Base-by-base conservation (phyloP, 1,140 invertebrate species). In the Scylla paramamosain region DNA sequence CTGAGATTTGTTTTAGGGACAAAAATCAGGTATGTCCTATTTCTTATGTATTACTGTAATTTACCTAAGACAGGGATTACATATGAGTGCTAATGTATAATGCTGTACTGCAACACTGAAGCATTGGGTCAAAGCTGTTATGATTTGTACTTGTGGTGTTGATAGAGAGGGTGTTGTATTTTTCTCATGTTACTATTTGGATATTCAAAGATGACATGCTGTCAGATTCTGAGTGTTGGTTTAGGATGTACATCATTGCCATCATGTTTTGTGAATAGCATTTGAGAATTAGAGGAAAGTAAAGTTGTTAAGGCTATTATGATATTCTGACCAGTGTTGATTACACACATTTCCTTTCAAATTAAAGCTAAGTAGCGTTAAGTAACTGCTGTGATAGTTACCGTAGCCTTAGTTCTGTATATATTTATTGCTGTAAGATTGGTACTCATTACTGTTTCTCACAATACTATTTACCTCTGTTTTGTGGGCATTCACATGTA, bases 331-430 rank as follows among this genome's bases (percentile, higher is more conserved):
- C 10, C 10, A 59, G 52, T 77, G 20, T 77, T n/a, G 25, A 20
- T 20, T 77, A 20, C 67, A 77, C 8, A 77, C 67, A 77, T 1
- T n/a, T 7, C 67, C 16, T 77, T 20, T n/a, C n/a, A 77, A n/a
- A 77, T n/a, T 77, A n/a, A 77, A 7, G 20, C 20, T 77, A 0
- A 77, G 6, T 77, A 77, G 67, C 8, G 20, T 77, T 25, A 77
- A 77, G 67, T 77, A 77, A 77, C 67, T 77, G 67, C 67, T 77
- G 67, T 77, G 67, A 77, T 77, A 77, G 67, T 77, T 77, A 77
- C 25, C n/a, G 4, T 77, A 77, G 67, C 67, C n/a, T 77, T 77
- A n/a, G 67, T 77, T 77, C 67, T 77, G 67, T 77, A n/a, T 77
- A 77, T 77, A 77, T n/a, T 77, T 77, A 77, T 77, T 77, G 20